A percentile compares a stretch with the other conserved stretches of the same genome.
Conservation (phyloP, 2,888 invertebrate genomes). For the Sesamia inferens region DNA sequence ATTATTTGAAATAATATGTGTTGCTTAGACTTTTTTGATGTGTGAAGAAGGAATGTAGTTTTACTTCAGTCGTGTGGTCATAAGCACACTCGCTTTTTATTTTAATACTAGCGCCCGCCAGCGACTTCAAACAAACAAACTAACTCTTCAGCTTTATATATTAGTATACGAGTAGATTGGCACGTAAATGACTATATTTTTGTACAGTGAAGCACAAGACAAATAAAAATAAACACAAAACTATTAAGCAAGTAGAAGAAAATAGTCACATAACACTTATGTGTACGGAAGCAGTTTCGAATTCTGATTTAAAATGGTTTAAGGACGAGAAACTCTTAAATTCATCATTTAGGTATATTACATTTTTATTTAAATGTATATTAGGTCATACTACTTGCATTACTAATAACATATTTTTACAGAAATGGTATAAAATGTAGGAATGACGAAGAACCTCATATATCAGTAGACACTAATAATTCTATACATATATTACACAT, state of each 20-base stretch:
- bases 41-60: no score
- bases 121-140: no score
- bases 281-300: conserved; percentile 89
- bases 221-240: conserved; percentile 48
- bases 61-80: no score
- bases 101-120: no score
- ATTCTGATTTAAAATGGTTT: conserved; percentile 89
- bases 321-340: conserved; percentile 85
- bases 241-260: conserved; percentile 83
- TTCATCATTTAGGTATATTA: conserved; percentile 70
- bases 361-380: not conserved
- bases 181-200: not conserved
- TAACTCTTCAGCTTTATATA: no score
- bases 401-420: not conserved
- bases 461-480: conserved; percentile 89
- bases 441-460: conserved; percentile 80
- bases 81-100: no score
- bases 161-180: no score
- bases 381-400: no score
- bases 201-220: conserved; percentile 41
- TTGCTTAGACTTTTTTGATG: no score
- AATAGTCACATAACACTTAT: conserved; percentile 87
- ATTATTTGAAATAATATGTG: no score
- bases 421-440: conserved; percentile 61
- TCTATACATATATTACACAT: conserved; percentile 90